Conservation (phyloP, 1,140 invertebrate genomes). For the Kradibia gibbosae region DNA sequence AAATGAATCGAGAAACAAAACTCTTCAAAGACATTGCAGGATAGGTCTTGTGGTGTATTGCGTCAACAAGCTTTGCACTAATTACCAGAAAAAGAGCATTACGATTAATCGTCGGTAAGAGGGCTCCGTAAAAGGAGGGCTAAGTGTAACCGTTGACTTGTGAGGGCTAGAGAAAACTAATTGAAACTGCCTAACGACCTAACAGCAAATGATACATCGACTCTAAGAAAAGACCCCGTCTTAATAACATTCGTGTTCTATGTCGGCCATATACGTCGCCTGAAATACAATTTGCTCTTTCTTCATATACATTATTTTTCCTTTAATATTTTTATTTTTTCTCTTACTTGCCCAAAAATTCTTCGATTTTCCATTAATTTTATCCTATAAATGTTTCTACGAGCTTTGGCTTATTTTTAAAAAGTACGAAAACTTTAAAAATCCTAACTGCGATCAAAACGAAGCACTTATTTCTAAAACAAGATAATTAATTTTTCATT, state of each 20-base stretch:
- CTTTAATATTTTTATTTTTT: background rate
- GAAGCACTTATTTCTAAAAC: too few relatives aligned
- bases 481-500: too few relatives aligned
- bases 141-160: constrained; percentile 17
- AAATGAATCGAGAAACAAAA: background rate
- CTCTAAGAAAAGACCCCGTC: constrained; percentile 63
- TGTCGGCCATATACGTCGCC: constrained; percentile 15
- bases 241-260: constrained; percentile 69
- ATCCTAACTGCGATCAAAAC: too few relatives aligned
- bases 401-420: too few relatives aligned
- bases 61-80: constrained; percentile 71
- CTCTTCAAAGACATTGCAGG: background rate
- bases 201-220: constrained; percentile 72
- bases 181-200: constrained; percentile 73
- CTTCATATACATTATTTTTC: background rate
- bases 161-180: constrained; percentile 69
- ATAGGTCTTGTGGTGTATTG: constrained; percentile 45
- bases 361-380: too few relatives aligned
- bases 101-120: background rate
- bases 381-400: too few relatives aligned
- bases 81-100: constrained; percentile 68
- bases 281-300: constrained; percentile 51
- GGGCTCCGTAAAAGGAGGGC: background rate
- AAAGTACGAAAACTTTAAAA: too few relatives aligned
- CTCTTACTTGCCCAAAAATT: too few relatives aligned